Conservation (phyloP, 2,113 vertebrate genomes). For the Bubalus kerabau region DNA sequence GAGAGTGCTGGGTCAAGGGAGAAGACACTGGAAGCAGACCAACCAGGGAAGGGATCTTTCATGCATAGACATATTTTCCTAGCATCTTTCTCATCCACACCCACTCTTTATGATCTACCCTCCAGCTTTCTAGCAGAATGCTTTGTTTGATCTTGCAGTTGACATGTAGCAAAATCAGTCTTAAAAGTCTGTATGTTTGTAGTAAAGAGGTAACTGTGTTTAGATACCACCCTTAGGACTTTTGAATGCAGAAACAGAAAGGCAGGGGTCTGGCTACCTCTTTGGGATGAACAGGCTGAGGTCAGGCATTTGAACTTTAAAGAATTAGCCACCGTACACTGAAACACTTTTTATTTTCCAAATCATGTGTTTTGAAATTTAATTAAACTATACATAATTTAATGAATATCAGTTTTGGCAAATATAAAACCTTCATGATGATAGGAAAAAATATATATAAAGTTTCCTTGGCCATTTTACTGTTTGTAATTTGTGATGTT, state of each 20-base stretch:
- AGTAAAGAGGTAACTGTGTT: neutral
- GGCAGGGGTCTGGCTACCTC: neutral
- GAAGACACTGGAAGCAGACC: neutral
- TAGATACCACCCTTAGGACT: neutral
- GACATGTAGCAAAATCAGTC: neutral
- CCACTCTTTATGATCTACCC: conserved; percentile 4
- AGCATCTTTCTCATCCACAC: neutral
- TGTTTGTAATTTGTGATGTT: neutral
- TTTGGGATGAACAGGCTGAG: neutral
- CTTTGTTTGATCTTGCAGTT: conserved; percentile 42
- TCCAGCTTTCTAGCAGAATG: conserved; percentile 26
- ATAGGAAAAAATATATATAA: neutral
- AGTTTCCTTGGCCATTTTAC: conserved; percentile 6
- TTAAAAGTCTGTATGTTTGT: neutral
- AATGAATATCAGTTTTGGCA: neutral
- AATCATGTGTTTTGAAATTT: neutral
- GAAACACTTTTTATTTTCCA: neutral
- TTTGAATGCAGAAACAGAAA: conserved; percentile 6
- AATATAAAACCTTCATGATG: neutral
- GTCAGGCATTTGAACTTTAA: conserved; percentile 1
- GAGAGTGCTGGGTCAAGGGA: neutral
- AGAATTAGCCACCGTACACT: neutral
- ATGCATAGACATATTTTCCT: neutral
- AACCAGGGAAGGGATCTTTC: neutral
- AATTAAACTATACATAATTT: neutral